A percentile compares a stretch with the other conserved stretches of the same genome.
Evolutionary conservation across 2,797 vertebrate genomes (phyloP).

Genomic region (Cottoperca gobio): DNA sequence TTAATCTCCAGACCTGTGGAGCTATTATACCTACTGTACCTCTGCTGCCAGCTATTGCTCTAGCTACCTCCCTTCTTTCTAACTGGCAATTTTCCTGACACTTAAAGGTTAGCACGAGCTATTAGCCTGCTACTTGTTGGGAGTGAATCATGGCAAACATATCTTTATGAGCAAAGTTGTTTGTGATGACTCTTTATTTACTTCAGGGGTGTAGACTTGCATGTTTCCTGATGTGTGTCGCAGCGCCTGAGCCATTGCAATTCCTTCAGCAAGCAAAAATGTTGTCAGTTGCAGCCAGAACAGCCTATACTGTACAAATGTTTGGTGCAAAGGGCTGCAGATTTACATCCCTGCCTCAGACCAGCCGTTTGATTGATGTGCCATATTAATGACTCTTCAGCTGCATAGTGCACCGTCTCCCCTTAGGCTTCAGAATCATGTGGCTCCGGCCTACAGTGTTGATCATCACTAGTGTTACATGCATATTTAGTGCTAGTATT

Average conservation of each 20-base stretch:
- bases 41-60: slow-evolving; percentile 64
- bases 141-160: slow-evolving; percentile 40
- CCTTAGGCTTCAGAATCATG: slow-evolving; percentile 33
- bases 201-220: slow-evolving; percentile 24
- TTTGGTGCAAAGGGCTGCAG: slow-evolving; percentile 37
- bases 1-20: slow-evolving; percentile 53
- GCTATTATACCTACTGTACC: slow-evolving; percentile 44
- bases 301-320: neutral
- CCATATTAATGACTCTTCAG: slow-evolving; percentile 51
- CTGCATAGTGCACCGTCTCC: slow-evolving; percentile 39
- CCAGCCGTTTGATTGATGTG: slow-evolving; percentile 40
- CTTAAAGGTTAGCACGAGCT: slow-evolving; percentile 45
- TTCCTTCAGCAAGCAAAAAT: slow-evolving; percentile 43
- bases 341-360: slow-evolving; percentile 47
- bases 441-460: slow-evolving; percentile 38
- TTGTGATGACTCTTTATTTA: slow-evolving; percentile 31
- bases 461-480: slow-evolving; percentile 46
- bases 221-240: slow-evolving; percentile 31
- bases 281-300: neutral
- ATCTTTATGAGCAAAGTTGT: slow-evolving; percentile 44
- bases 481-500: no score
- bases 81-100: slow-evolving; percentile 42
- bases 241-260: slow-evolving; percentile 43
- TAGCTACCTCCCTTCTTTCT: slow-evolving; percentile 71
- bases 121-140: slow-evolving; percentile 50